These are phyloP conservation scores for Thereuonema tuberculata DNA, from an alignment of 1,140 invertebrate genomes.

Conservation along the genomic window DNA sequence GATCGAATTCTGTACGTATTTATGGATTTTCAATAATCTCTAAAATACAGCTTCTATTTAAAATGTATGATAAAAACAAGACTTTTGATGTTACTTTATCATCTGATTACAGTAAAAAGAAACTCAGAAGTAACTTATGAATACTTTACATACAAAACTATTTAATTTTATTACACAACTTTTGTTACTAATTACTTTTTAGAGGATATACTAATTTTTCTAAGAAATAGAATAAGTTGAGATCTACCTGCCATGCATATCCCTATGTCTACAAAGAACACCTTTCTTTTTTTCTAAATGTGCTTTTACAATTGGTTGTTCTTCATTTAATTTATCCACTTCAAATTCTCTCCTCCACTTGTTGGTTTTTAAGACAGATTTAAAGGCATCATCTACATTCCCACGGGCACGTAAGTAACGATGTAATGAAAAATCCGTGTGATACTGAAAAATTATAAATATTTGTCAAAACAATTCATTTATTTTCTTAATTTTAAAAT, in stretches of 20 bases:
- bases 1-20: too few relatives aligned
- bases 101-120: too few relatives aligned
- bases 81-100: too few relatives aligned
- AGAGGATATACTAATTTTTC: neutral
- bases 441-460: slow-evolving; percentile 15
- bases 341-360: slow-evolving; percentile 58
- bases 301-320: slow-evolving; percentile 44
- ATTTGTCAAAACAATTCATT: too few relatives aligned
- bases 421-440: slow-evolving; percentile 18
- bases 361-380: slow-evolving; percentile 58
- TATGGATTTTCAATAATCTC: too few relatives aligned
- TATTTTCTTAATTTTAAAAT: too few relatives aligned
- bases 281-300: slow-evolving; percentile 46
- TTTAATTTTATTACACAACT: neutral
- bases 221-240: too few relatives aligned
- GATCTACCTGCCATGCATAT: slow-evolving; percentile 44
- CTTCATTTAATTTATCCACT: slow-evolving; percentile 39
- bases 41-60: too few relatives aligned
- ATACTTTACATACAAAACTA: neutral
- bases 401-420: slow-evolving; percentile 50
- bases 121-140: neutral
- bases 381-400: slow-evolving; percentile 51
- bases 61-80: too few relatives aligned
- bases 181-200: neutral
- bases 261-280: slow-evolving; percentile 48